Conservation (phyloP, 2,888 invertebrate genomes). For the Cataglyphis albicans region DNA sequence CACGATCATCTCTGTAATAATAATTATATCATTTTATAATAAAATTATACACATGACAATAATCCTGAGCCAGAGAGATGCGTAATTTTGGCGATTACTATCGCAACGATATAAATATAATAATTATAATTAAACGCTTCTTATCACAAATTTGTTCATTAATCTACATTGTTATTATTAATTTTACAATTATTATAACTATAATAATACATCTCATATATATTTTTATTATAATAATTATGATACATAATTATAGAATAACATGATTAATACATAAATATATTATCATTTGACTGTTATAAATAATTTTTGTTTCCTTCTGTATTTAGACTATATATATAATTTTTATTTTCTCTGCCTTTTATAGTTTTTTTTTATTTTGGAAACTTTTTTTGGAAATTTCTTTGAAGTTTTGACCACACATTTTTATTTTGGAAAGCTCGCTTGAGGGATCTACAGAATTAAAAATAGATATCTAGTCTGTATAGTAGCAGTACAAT, state of each 20-base stretch:
- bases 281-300: slow-evolving; percentile 20
- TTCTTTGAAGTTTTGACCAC: slow-evolving; percentile 33
- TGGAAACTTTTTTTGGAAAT: slow-evolving; percentile 33
- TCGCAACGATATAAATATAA: slow-evolving; percentile 39
- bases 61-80: slow-evolving; percentile 12
- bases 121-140: slow-evolving; percentile 31
- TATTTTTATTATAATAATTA: slow-evolving; percentile 27
- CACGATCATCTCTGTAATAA: background rate
- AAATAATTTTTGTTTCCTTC: background rate
- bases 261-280: slow-evolving; percentile 30
- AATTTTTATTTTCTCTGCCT: slow-evolving; percentile 1
- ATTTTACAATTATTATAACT: slow-evolving; percentile 27
- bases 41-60: slow-evolving; percentile 21
- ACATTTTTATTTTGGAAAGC: slow-evolving; percentile 24
- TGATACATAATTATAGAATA: slow-evolving; percentile 10
- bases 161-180: slow-evolving; percentile 35
- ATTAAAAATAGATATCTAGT: slow-evolving; percentile 7
- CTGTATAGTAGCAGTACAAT: background rate
- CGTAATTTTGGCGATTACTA: slow-evolving; percentile 12
- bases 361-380: slow-evolving; percentile 1
- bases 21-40: slow-evolving; percentile 25
- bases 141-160: slow-evolving; percentile 40
- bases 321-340: slow-evolving; percentile 10
- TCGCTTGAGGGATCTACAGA: slow-evolving; percentile 1
- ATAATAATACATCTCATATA: background rate